Evolutionary conservation across 2,888 invertebrate species (phyloP).

Genomic region (Sinopyrophorus schimmeli): DNA sequence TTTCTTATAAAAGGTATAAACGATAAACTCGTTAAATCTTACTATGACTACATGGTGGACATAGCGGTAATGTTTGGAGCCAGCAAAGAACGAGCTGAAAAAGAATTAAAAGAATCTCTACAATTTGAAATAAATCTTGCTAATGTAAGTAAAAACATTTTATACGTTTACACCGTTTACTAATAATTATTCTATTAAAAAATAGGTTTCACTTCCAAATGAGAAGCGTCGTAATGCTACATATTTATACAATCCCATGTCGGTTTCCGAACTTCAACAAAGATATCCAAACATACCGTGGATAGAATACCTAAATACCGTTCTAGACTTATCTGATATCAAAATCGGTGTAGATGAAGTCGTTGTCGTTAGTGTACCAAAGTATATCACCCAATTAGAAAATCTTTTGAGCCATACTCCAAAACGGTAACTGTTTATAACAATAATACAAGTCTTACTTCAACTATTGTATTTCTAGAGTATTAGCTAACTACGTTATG

Average conservation of each 20-base stretch:
- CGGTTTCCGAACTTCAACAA: slow-evolving; percentile 72
- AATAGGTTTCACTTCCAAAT: slow-evolving; percentile 81
- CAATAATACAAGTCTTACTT: neutral
- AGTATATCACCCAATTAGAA: slow-evolving; percentile 75
- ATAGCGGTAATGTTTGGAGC: slow-evolving; percentile 86
- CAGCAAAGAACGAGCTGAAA: slow-evolving; percentile 65
- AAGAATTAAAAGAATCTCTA: slow-evolving; percentile 77
- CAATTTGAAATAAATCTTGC: slow-evolving; percentile 89
- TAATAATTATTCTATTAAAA: slow-evolving; percentile 26
- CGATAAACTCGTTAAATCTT: slow-evolving; percentile 84
- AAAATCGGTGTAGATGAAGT: slow-evolving; percentile 69
- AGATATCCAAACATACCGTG: slow-evolving; percentile 79
- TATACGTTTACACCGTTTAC: neutral
- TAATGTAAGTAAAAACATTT: slow-evolving; percentile 71
- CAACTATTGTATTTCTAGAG: slow-evolving; percentile 53
- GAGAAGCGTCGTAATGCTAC: slow-evolving; percentile 91
- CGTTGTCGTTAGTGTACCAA: slow-evolving; percentile 83
- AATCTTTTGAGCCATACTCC: slow-evolving; percentile 60
- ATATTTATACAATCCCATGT: slow-evolving; percentile 90
- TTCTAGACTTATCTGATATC: slow-evolving; percentile 67
- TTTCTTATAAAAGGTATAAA: slow-evolving; percentile 81
- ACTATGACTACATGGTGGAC: slow-evolving; percentile 86
- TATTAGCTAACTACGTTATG: slow-evolving; percentile 88
- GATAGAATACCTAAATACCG: slow-evolving; percentile 80
- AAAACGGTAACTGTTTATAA: slow-evolving; percentile 51